phyloP scores from a whole-genome alignment of 1,140 invertebrate species.

The Macrotrachela quadricornifera region DNA sequence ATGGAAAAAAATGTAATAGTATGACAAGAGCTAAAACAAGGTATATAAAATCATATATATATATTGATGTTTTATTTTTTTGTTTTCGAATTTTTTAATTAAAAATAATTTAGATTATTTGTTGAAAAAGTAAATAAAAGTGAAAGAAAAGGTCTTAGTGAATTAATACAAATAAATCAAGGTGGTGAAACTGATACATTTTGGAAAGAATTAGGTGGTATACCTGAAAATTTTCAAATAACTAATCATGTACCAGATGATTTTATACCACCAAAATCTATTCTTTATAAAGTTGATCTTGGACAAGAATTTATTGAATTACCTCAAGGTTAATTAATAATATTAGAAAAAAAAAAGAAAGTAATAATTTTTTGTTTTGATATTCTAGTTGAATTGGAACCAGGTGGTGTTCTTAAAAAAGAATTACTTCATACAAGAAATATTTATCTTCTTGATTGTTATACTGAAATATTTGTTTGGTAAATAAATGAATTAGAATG shows the following conservation, averaged over 20 bases:
- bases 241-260: conserved; percentile 41
- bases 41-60: conserved; percentile 14
- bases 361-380: not conserved
- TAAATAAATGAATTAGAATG: conserved; percentile 27
- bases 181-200: conserved; percentile 61
- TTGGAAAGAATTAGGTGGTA: conserved; percentile 37
- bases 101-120: conserved; percentile 42
- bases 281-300: conserved; percentile 73
- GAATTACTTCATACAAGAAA: conserved; percentile 61
- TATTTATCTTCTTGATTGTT: conserved; percentile 91
- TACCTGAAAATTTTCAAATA: not conserved
- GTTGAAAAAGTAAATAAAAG: conserved; percentile 98
- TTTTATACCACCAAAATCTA: conserved; percentile 50
- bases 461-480: conserved; percentile 92
- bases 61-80: too few species aligned
- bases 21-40: conserved; percentile 76
- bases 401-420: conserved; percentile 32
- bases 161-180: conserved; percentile 62
- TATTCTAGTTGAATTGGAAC: not conserved
- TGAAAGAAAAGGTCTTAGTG: conserved; percentile 79
- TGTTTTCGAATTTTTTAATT: too few species aligned
- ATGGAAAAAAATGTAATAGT: conserved; percentile 65
- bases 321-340: conserved; percentile 46
- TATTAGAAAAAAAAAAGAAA: not conserved
- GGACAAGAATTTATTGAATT: conserved; percentile 96